Evolutionary conservation across 2,888 invertebrate genomes (phyloP), one percentile per base, ranked within the genome.

Genomic region (Pristionchus exspectatus): DNA sequence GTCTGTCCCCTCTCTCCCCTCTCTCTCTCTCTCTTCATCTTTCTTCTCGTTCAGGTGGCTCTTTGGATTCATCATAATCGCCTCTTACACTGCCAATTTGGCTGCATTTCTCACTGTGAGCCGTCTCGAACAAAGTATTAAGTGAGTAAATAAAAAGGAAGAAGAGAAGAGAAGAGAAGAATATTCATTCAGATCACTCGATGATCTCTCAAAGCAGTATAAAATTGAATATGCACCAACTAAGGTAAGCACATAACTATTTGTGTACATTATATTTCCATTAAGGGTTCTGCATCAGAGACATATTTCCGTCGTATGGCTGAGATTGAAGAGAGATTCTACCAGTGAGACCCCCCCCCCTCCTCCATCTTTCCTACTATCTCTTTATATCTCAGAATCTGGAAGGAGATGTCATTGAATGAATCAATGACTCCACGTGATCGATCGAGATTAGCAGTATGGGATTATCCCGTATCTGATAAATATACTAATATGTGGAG

Each of bases 401-500:
- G 99, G 99, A 98, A 98, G 95, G 98, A 98, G 93, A 98, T 99
- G 97, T 98, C 98, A 59, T 96, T 99, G 38, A 98, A 98, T 95
- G 98, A 98, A 95, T 98, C 97, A 89, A 95, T 98, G 87, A 97
- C 97, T 38, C 97, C 98, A 90, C 96, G 97, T 9, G 98, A 98
- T 95, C 96, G 98, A 56, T 97, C 98, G 0, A 97, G 98, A 95
- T 95, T 98, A 27, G 98, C 99, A 0, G 99, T 99, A 0, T 99
- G 98, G 98, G 98, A 99, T 95, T 99, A 99, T 95, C 99, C 99
- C 0, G 98, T 99, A 0, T 98, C 98, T 94, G 98, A 99, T 95
- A 98, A 98, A 95, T 99, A 98, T 95, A 98, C 98, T 72, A 99
- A 98, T 96, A 98, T 99, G 97, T 98, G 98, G 97, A 97, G 98